A percentile compares a stretch with the other conserved stretches of the same genome.
phyloP scores from a whole-genome alignment of 2,888 invertebrate genomes.

The Coremacera marginata region DNA sequence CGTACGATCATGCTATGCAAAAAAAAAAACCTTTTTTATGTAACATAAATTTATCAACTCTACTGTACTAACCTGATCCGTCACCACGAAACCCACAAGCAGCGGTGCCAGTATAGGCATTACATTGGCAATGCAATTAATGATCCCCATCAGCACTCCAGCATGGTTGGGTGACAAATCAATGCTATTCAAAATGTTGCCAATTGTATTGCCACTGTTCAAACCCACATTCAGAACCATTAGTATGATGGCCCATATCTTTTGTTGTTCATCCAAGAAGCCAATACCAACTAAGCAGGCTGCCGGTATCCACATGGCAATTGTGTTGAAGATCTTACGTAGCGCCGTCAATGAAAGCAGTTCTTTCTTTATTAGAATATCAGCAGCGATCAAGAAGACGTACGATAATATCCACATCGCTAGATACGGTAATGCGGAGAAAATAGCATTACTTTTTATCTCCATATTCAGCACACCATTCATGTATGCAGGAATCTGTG shows the following conservation, averaged over 20 bases:
- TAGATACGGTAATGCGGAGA: constrained; percentile 73
- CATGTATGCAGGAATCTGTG: constrained; percentile 79
- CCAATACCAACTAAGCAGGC: constrained; percentile 71
- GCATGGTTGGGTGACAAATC: constrained; percentile 79
- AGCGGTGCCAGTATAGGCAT: constrained; percentile 76
- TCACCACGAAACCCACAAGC: constrained; percentile 72
- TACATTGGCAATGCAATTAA: constrained; percentile 75
- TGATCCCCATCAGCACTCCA: constrained; percentile 78
- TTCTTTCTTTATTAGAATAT: constrained; percentile 66
- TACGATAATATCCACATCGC: constrained; percentile 71
- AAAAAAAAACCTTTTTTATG: no score
- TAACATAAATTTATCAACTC: no score
- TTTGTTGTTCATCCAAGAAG: constrained; percentile 65
- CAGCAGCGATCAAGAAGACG: constrained; percentile 68
- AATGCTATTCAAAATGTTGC: constrained; percentile 76
- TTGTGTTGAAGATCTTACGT: constrained; percentile 59
- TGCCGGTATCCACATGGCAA: constrained; percentile 71
- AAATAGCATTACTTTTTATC: constrained; percentile 72
- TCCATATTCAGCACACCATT: constrained; percentile 74
- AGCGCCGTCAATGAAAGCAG: constrained; percentile 63
- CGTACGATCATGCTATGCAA: constrained; percentile 59
- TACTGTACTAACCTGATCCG: constrained; percentile 70
- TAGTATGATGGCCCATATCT: constrained; percentile 69
- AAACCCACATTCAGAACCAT: constrained; percentile 72
- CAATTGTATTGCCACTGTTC: constrained; percentile 74